These are phyloP conservation scores for Eilema sororculum DNA, from an alignment of 2,888 invertebrate species.

Conservation along the genomic window DNA sequence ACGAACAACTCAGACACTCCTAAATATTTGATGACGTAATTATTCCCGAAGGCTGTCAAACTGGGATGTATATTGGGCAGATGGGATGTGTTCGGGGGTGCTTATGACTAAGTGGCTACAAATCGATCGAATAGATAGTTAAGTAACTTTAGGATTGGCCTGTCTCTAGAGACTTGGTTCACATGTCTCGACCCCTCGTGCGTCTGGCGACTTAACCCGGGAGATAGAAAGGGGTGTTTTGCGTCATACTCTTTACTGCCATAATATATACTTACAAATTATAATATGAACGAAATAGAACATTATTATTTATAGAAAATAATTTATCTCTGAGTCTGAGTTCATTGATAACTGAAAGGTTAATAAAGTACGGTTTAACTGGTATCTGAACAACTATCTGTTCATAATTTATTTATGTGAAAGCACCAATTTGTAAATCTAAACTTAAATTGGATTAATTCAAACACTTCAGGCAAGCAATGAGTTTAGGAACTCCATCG, in stretches of 20 bases:
- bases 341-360: neutral
- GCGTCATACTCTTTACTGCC: neutral
- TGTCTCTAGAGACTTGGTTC: slow-evolving; percentile 12
- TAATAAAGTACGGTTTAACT: no score
- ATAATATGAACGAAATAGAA: neutral
- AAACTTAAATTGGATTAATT: no score
- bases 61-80: neutral
- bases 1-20: neutral
- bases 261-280: neutral
- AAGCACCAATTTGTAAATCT: no score
- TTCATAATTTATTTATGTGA: no score
- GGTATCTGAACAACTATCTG: no score
- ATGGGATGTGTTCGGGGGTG: neutral
- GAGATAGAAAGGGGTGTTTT: neutral
- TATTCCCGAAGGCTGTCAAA: neutral
- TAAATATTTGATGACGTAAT: neutral
- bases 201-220: neutral
- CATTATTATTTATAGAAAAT: no score
- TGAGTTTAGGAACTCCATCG: no score
- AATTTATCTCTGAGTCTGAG: no score
- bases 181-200: neutral
- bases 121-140: slow-evolving; percentile 8
- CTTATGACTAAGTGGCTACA: slow-evolving; percentile 10
- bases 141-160: neutral
- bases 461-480: no score